Conservation (phyloP, 2,797 vertebrate genomes). For the Brotogeris chrysoptera region DNA sequence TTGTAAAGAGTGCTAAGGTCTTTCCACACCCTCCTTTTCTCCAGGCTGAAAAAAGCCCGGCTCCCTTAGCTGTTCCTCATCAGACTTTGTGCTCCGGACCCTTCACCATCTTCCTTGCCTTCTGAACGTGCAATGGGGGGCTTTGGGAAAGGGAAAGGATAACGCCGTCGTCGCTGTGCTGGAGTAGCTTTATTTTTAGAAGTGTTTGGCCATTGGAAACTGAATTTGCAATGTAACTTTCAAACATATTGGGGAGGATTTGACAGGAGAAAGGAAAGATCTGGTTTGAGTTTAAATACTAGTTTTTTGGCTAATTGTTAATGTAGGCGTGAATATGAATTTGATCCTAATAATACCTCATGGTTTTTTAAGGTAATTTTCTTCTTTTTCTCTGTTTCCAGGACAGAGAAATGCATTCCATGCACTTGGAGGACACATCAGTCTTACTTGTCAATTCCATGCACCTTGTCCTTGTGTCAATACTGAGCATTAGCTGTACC, state of each 20-base stretch:
- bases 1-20: not conserved
- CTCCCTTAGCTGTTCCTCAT: not conserved
- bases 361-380: not conserved
- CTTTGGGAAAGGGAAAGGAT: not conserved
- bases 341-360: not conserved
- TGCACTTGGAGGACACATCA: not conserved
- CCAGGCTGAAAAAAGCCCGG: not conserved
- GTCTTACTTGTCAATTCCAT: not conserved
- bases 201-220: not conserved
- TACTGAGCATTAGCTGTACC: not conserved
- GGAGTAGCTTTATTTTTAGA: not conserved
- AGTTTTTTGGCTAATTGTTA: not conserved
- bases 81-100: not conserved
- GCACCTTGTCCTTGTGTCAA: not conserved
- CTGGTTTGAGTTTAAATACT: not conserved
- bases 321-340: not conserved
- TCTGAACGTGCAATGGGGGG: not conserved
- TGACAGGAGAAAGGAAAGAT: not conserved
- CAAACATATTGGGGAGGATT: not conserved
- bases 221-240: not conserved
- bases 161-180: not conserved
- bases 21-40: not conserved
- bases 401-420: not conserved
- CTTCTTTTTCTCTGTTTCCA: not conserved
- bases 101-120: not conserved